Conservation (phyloP, 2,113 vertebrate species). For the Hyla sarda region DNA sequence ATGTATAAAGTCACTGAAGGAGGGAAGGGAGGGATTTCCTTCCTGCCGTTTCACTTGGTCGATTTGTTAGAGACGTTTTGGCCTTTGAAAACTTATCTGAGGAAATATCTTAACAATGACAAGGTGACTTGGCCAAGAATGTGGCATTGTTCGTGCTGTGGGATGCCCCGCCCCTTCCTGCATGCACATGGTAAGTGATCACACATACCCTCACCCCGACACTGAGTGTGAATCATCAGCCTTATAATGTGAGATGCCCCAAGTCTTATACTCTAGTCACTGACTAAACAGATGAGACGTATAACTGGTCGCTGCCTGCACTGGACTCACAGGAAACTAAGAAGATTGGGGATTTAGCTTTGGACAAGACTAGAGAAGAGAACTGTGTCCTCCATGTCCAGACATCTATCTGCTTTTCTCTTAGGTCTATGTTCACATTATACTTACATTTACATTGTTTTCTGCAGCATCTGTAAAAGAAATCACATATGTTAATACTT, state of each 20-base stretch:
- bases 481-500: background rate
- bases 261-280: background rate
- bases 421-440: background rate
- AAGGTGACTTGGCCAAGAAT: constrained; percentile 73
- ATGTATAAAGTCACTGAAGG: constrained; percentile 69
- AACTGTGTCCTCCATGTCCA: no score
- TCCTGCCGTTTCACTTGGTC: constrained; percentile 80
- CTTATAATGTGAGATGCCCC: no score
- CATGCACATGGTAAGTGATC: background rate
- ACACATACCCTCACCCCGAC: background rate
- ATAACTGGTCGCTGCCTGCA: no score
- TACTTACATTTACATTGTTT: constrained; percentile 15
- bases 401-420: background rate
- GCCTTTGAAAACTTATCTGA: constrained; percentile 81
- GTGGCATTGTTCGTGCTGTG: constrained; percentile 71
- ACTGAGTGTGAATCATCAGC: no score
- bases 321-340: background rate
- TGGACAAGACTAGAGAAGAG: background rate
- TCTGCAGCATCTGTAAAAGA: constrained; percentile 18
- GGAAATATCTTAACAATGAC: constrained; percentile 85
- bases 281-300: background rate
- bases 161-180: background rate
- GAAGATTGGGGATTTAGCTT: background rate
- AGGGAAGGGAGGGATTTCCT: constrained; percentile 85
- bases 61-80: constrained; percentile 71